Base-by-base conservation (phyloP, 2,797 vertebrate genomes). In the Scolopax rusticola region DNA sequence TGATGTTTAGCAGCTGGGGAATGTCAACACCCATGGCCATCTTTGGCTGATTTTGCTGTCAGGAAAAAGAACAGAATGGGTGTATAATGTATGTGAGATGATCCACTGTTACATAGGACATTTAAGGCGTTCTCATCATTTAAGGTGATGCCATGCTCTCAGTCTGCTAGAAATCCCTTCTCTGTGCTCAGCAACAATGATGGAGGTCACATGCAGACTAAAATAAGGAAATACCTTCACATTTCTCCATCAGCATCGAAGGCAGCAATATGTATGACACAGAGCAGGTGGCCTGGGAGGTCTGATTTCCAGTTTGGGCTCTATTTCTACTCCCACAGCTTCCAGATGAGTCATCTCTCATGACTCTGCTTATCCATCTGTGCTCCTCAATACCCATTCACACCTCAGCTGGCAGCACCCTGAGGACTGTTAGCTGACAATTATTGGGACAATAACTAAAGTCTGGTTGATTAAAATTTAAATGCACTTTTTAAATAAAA, bases 1-100 rank as follows among this genome's bases (percentile, higher is more conserved):
- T 84, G 43, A 88, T 59, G 15, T 79, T 96, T 50, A 98, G 91
- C 82, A 98, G 80, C 8, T 89, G 96, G 5, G 96, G 94, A 54
- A 97, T 84, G 87, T 98, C 97, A 59, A 95, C 95, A 23, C 81
- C 92, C 8, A 77, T 7, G 20, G 97, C 38, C 10, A 63, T 32
- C 32, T 82, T 93, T 4, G 98, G 89, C 81, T 98, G 63, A 53
- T 53, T 67, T 77, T 89, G n/a, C 30, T 25, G 2, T 21, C 23
- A 56, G 15, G 28, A n/a, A 40, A 61, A 67, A 67, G 51, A 67
- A 36, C 21, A 75, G 61, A 43, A 51, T 3, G 27, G 38, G 4
- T 68, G 33, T 50, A 17, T 19, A 40, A 43, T 5, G 3, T 28
- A 7, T 4, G 11, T 54, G 43, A 63, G 36, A 50, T 68, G 51